Conservation (phyloP, 2,888 invertebrate species). For the Deroplatys truncata region DNA sequence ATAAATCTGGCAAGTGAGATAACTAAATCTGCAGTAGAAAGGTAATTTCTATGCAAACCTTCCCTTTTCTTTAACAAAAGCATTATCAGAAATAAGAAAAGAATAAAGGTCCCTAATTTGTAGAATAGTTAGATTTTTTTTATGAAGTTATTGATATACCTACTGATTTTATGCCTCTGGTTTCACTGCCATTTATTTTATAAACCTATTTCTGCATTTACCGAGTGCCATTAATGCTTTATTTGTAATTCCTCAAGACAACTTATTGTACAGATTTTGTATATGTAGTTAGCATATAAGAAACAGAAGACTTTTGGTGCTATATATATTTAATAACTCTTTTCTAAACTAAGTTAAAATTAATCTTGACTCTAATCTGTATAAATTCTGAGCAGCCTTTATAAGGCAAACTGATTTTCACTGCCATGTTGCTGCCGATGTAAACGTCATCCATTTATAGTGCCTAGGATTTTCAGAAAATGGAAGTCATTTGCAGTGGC, state of each 20-base stretch:
- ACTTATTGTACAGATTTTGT: neutral
- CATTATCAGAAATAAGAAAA: too few relatives aligned
- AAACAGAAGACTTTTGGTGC: neutral
- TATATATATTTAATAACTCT: neutral
- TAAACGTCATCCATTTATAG: neutral
- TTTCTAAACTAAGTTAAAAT: neutral
- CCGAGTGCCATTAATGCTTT: neutral
- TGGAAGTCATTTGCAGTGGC: neutral
- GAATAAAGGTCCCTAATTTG: too few relatives aligned
- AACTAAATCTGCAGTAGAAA: too few relatives aligned
- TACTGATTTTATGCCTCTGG: neutral
- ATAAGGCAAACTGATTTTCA: neutral
- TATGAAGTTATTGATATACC: neutral
- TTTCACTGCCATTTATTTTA: neutral
- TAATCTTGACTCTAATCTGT: neutral
- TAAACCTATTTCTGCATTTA: neutral
- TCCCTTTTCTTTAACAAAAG: too few relatives aligned
- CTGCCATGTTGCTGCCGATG: neutral
- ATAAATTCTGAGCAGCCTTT: neutral
- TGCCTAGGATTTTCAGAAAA: neutral
- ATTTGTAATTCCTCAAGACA: neutral
- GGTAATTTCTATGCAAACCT: too few relatives aligned
- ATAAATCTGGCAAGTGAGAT: too few relatives aligned
- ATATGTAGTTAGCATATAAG: neutral
- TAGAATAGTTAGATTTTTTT: neutral